Base-by-base conservation (phyloP, 2,797 vertebrate species). In the Danio jaintianensis region DNA sequence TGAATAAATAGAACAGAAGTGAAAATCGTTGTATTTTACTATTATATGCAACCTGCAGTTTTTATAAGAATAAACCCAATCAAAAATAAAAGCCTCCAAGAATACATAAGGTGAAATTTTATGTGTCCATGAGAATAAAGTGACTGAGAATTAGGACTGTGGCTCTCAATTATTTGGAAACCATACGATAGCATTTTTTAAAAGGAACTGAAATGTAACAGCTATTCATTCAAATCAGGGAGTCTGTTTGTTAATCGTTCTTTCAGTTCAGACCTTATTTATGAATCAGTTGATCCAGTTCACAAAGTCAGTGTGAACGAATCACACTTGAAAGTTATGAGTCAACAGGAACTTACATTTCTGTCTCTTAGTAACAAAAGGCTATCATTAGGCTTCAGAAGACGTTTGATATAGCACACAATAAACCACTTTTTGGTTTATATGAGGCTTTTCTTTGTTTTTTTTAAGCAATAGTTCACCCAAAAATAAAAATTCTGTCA, bases 1-100 rank as follows among this genome's bases (percentile, higher is more conserved):
- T 43, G 5, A 63, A 72, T 79, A 64, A 56, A 64, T 64, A 36
- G 29, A 29, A 63, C 47, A 53, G 12, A 63, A 72, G 47, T 55
- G 10, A 43, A 63, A 63, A 63, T 79, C 56, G 13, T 12, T 63
- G 38, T 58, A 9, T 61, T 69, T 69, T 43, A 50, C 5, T 59
- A 8, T 20, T 43, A 79, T 42, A 13, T 52, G 53, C n/a, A 48
- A 16, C 53, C 53, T 1, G 9, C 38, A 16, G 29, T 61, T 70
- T 78, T 11, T 68, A 10, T 11, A 56, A 15, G n/a, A 43, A 43
- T 3, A 58, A 38, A 58, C 13, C 7, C 11, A 45, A 12, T 72
- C 7, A 29, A 72, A 58, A 72, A 16, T 10, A 0, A 22, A 58
- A 55, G 16, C 8, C 42, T n/a, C 36, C 6, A 18, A 16, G 6